Conservation (phyloP, 30 jellyfish, hydroid and myxozoan genomes). For the Turritopsis rubra region DNA sequence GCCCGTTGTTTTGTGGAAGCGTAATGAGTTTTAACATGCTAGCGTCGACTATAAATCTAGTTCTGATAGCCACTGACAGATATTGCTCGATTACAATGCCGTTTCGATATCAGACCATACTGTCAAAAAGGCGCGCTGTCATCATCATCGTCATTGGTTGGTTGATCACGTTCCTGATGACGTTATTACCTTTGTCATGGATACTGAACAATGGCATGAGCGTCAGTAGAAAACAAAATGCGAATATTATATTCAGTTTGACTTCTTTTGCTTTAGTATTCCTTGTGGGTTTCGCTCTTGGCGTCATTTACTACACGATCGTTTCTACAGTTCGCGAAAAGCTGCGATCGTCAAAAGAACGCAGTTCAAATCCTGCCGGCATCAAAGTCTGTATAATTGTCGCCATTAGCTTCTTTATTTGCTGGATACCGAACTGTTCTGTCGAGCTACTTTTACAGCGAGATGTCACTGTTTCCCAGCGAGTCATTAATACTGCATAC, state of each 20-base stretch:
- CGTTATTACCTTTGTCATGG: conserved; percentile 44
- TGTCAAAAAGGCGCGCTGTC: conserved; percentile 28
- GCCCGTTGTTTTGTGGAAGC: conserved; percentile 35
- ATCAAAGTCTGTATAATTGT: conserved; percentile 35
- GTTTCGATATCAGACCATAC: conserved; percentile 17
- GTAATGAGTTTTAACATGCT: conserved; percentile 39
- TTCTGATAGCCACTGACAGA: conserved; percentile 34
- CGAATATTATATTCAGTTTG: conserved; percentile 2
- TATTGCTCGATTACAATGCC: conserved; percentile 31
- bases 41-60: conserved; percentile 34
- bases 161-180: conserved; percentile 7
- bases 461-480: not conserved
- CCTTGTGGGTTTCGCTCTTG: conserved; percentile 20
- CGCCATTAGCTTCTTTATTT: conserved; percentile 29
- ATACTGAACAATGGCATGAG: not conserved
- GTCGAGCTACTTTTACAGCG: conserved; percentile 23
- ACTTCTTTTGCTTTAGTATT: conserved; percentile 21
- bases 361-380: conserved; percentile 31
- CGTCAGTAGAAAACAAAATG: not conserved
- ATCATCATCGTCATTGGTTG: conserved; percentile 25
- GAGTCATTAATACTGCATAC: conserved; percentile 20
- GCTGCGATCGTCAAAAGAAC: not conserved
- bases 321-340: conserved; percentile 21
- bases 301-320: conserved; percentile 15
- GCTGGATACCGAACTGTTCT: conserved; percentile 42